Evolutionary conservation across 2,113 vertebrate species (phyloP), one percentile per base, ranked within the genome.

Genomic region (Manacus vitellinus): DNA sequence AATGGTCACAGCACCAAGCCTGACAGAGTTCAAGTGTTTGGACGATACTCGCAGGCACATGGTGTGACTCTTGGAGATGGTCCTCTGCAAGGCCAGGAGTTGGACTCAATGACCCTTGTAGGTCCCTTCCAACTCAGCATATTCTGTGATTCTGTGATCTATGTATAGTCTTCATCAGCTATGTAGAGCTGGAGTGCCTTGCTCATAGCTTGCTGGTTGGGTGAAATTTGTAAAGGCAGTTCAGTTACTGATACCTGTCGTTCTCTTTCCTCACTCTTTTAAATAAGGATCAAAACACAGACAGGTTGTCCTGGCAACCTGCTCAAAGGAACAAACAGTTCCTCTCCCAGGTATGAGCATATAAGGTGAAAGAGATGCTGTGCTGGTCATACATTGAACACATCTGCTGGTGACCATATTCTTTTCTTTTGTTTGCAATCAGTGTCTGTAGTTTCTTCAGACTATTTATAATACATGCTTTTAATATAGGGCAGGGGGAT

Each of bases 281-380:
- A 89, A 93, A 78, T 30, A 54, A 78, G 56, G 47, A 56, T 66
- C 43, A 51, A 87, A 92, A 85, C 33, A 67, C 2, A 2, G 28
- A 41, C 2, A 9, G 59, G 61, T 92, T 58, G 31, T 89, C 52
- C 65, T 89, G 39, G 41, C 28, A 89, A 83, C 24, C 33, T 78
- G n/a, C 63, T 93, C 33, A n/a, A 88, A 63, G 35, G 33, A 81
- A 75, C 43, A 58, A 85, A 67, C 20, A 27, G 51, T 72, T 92
- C 56, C 49, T 72, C 33, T 65, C 33, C 39, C 58, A 56, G 35
- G 27, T 61, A 55, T 0, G 0, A 46, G 51, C 12, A 4, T 47
- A 61, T 3, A 55, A 85, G 54, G 16, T 68, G 30, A 10, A 83
- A 44, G 41, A 66, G 30, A 37, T 39, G 15, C 56, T 72, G 51